Percentiles rank a stretch among this genome's conserved stretches.
These are phyloP conservation scores for Anniella stebbinsi DNA, from an alignment of 2,797 vertebrate species.

Conservation along the genomic window DNA sequence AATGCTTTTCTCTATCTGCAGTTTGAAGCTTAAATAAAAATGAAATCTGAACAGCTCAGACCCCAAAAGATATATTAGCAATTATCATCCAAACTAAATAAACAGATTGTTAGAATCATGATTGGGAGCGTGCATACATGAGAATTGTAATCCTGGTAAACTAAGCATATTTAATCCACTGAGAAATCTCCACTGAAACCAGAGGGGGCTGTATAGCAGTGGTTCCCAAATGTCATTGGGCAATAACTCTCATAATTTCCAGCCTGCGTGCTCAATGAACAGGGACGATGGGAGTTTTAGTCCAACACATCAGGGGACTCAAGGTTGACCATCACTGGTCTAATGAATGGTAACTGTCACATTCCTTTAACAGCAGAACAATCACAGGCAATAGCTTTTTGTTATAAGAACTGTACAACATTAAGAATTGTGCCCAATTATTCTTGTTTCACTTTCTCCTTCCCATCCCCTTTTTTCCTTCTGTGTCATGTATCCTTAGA, in stretches of 20 bases:
- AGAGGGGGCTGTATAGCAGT: neutral
- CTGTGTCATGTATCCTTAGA: neutral
- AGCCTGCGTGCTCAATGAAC: neutral
- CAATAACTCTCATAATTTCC: neutral
- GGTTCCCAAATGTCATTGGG: neutral
- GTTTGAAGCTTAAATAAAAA: neutral
- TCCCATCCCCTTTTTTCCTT: neutral
- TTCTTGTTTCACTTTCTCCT: neutral
- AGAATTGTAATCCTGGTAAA: neutral
- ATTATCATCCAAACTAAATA: neutral
- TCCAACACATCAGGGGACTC: neutral
- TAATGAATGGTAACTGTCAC: neutral
- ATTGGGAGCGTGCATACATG: neutral
- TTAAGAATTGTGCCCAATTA: neutral
- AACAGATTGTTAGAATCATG: too few species aligned
- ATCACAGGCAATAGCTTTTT: neutral
- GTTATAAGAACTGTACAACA: neutral
- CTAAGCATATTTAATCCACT: neutral
- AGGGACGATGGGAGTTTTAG: neutral
- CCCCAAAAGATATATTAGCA: neutral
- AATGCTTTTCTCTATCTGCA: neutral
- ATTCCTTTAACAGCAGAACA: too few species aligned
- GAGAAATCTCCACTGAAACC: neutral
- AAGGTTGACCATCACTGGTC: neutral
- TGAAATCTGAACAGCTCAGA: neutral